phyloP scores from a whole-genome alignment of 2,113 vertebrate genomes.

The Edolisoma coerulescens region DNA sequence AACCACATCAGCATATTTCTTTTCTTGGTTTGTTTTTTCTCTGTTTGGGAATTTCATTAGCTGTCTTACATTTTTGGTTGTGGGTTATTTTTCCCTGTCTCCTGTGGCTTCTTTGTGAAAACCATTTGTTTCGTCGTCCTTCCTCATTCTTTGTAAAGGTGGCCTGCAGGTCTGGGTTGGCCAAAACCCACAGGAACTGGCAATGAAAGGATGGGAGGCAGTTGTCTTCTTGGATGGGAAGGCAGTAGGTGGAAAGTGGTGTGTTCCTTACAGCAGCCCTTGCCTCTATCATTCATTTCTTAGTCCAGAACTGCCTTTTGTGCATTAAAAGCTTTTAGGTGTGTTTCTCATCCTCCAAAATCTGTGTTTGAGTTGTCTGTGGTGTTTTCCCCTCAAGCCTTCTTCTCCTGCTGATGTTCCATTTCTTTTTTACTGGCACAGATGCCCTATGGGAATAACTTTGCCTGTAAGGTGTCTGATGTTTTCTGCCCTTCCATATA shows the following conservation, averaged over 20 bases:
- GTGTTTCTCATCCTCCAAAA: not conserved
- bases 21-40: not conserved
- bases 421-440: not conserved
- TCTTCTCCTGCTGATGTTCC: not conserved
- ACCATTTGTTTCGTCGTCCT: not conserved
- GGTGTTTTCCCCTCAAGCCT: not conserved
- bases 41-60: not conserved
- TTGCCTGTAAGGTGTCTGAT: not conserved
- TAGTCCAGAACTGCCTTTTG: not conserved
- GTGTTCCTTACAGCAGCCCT: not conserved
- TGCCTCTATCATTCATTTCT: not conserved
- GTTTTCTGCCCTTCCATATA: not conserved
- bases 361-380: not conserved
- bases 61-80: not conserved
- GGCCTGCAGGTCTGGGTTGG: not conserved
- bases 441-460: not conserved
- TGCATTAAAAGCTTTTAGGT: not conserved
- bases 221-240: not conserved
- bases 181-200: not conserved
- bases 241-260: not conserved
- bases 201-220: not conserved
- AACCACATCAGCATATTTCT: not conserved
- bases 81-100: not conserved
- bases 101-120: not conserved
- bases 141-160: not conserved